Evolutionary conservation across 2,888 invertebrate species (phyloP).

Genomic region (Serrognathus titanus): DNA sequence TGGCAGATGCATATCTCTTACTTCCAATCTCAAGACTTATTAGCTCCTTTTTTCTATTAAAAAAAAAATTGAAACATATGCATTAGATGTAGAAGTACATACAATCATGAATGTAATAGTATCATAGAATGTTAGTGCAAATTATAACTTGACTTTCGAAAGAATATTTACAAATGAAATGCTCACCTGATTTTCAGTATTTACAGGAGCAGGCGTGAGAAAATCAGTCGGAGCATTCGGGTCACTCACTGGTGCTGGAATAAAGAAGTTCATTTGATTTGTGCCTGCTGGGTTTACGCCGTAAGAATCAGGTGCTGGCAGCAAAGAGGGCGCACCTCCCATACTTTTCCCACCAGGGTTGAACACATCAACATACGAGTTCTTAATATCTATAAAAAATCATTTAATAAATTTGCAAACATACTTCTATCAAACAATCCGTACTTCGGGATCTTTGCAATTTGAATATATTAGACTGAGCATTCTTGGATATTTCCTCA

Average conservation of each 20-base stretch:
- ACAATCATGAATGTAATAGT: not conserved
- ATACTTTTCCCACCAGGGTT: constrained; percentile 61
- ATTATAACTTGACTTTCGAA: not conserved
- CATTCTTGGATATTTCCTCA: not conserved
- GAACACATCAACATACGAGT: constrained; percentile 87
- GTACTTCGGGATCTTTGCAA: constrained; percentile 73
- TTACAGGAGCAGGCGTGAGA: constrained; percentile 47
- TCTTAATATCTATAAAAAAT: constrained; percentile 64
- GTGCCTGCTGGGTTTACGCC: constrained; percentile 33
- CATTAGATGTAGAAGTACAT: not conserved
- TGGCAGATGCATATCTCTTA: constrained; percentile 24
- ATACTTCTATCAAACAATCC: constrained; percentile 34
- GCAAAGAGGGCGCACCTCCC: constrained; percentile 39
- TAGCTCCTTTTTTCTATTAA: constrained; percentile 36
- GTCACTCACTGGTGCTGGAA: constrained; percentile 56
- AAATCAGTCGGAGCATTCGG: constrained; percentile 57
- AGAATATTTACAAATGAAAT: too few species aligned
- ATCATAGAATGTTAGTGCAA: not conserved
- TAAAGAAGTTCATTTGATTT: constrained; percentile 53
- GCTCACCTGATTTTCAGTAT: constrained; percentile 10
- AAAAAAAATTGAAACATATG: constrained; percentile 7
- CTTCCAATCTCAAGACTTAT: constrained; percentile 34
- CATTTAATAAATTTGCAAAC: not conserved
- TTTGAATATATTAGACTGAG: constrained; percentile 71
- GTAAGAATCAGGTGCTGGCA: constrained; percentile 43